Conservation (phyloP, 2,113 vertebrate genomes). For the Megatriorchis doriae region DNA sequence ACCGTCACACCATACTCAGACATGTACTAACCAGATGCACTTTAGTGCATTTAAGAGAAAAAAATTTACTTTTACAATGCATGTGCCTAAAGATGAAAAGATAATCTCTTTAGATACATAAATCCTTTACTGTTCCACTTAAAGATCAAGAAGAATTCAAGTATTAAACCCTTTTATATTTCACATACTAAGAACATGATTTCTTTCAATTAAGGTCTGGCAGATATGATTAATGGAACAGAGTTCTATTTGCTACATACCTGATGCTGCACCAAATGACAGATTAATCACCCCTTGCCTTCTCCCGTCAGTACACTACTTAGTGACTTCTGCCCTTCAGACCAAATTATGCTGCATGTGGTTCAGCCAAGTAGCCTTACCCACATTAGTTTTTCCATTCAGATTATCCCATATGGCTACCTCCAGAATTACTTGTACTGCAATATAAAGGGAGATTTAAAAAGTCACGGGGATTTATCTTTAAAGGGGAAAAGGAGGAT, state of each 20-base stretch:
- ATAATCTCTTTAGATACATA: slow-evolving; percentile 38
- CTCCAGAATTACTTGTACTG: background rate
- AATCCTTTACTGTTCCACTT: slow-evolving; percentile 26
- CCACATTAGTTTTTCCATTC: background rate
- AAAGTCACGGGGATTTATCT: background rate
- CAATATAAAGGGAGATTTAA: background rate
- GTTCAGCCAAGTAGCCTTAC: background rate
- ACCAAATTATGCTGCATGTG: background rate
- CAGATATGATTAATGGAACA: slow-evolving; percentile 29
- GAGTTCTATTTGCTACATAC: background rate
- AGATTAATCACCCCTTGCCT: background rate
- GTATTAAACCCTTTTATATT: slow-evolving; percentile 35
- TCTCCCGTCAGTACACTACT: background rate
- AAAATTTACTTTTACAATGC: background rate
- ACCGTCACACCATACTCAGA: background rate
- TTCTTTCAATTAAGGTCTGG: slow-evolving; percentile 36
- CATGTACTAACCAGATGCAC: background rate
- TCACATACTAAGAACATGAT: background rate
- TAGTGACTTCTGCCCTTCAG: background rate
- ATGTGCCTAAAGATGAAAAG: slow-evolving; percentile 32
- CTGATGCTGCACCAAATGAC: slow-evolving; percentile 8
- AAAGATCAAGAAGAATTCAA: slow-evolving; percentile 46
- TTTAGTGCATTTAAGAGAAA: background rate
- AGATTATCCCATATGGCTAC: background rate
- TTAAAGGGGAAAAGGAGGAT: background rate